Evolutionary conservation across 2,888 invertebrate species (phyloP).

Genomic region (Melikaiella ostensackeni): DNA sequence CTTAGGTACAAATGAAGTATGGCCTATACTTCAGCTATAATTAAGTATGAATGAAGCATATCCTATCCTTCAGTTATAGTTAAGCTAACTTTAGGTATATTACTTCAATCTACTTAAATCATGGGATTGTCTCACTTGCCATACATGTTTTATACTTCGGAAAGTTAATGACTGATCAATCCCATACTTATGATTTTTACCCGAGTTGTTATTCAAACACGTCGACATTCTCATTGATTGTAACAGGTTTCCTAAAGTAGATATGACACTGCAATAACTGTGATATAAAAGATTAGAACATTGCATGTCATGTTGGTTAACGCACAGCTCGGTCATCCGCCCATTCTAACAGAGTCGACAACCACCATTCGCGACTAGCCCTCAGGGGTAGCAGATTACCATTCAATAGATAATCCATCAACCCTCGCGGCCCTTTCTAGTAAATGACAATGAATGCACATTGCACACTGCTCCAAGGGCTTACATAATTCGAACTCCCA

Average conservation of each 20-base stretch:
- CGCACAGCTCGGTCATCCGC: not conserved
- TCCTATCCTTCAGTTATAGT: too few species aligned
- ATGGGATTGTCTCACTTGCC: too few species aligned
- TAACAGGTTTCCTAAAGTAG: not conserved
- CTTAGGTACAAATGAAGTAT: too few species aligned
- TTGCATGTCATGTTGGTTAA: not conserved
- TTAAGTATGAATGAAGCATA: too few species aligned
- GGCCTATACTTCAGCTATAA: too few species aligned
- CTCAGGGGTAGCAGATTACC: conserved; percentile 61
- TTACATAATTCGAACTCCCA: not conserved
- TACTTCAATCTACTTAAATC: too few species aligned
- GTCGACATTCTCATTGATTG: too few species aligned
- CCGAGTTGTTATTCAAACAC: too few species aligned
- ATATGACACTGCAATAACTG: not conserved
- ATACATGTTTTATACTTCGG: too few species aligned
- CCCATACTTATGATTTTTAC: too few species aligned
- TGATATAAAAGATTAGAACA: not conserved
- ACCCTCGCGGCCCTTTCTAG: conserved; percentile 55
- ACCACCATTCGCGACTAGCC: conserved; percentile 47
- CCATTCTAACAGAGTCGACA: conserved; percentile 7
- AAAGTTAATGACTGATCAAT: too few species aligned
- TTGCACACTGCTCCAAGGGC: not conserved
- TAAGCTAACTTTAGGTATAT: too few species aligned
- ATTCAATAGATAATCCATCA: conserved; percentile 69
- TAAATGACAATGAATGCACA: conserved; percentile 61